These are phyloP conservation scores for Cheilosia impressa DNA, from an alignment of 2,888 invertebrate genomes.

Conservation along the genomic window DNA sequence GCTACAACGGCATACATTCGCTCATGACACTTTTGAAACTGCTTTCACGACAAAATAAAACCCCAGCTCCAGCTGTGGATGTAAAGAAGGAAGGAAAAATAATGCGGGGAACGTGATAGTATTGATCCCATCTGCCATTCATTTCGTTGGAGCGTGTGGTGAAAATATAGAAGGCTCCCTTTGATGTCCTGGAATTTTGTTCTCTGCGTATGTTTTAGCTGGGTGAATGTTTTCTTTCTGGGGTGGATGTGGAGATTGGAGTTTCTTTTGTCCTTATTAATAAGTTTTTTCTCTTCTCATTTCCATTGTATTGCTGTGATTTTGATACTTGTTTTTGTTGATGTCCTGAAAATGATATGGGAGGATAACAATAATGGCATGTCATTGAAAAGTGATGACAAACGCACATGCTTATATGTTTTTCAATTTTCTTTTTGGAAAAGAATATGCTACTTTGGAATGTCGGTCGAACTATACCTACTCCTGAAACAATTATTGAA, in stretches of 20 bases:
- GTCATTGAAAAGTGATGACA: slow-evolving; percentile 32
- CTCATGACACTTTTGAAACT: slow-evolving; percentile 38
- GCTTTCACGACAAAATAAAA: slow-evolving; percentile 33
- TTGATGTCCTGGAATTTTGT: slow-evolving; percentile 12
- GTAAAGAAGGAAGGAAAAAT: background rate
- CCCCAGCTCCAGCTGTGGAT: slow-evolving; percentile 8
- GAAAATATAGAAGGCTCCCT: slow-evolving; percentile 9
- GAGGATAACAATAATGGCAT: slow-evolving; percentile 13
- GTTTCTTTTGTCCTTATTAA: slow-evolving; percentile 8
- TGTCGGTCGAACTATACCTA: too few species aligned
- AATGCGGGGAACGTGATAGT: slow-evolving; percentile 11
- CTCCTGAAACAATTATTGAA: too few species aligned
- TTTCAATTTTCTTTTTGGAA: too few species aligned
- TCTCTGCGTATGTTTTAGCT: background rate
- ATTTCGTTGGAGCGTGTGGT: slow-evolving; percentile 9
- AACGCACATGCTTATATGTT: slow-evolving; percentile 12
- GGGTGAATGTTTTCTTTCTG: background rate
- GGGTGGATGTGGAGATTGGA: background rate
- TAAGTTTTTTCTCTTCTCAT: background rate
- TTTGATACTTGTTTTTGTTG: background rate
- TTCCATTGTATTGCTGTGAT: slow-evolving; percentile 1
- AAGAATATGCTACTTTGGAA: too few species aligned
- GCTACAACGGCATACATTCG: slow-evolving; percentile 11
- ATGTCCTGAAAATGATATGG: slow-evolving; percentile 4
- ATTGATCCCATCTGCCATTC: slow-evolving; percentile 47